Evolutionary conservation across 2,113 vertebrate species (phyloP), one percentile per base, ranked within the genome.

Genomic region (Clupea harengus): DNA sequence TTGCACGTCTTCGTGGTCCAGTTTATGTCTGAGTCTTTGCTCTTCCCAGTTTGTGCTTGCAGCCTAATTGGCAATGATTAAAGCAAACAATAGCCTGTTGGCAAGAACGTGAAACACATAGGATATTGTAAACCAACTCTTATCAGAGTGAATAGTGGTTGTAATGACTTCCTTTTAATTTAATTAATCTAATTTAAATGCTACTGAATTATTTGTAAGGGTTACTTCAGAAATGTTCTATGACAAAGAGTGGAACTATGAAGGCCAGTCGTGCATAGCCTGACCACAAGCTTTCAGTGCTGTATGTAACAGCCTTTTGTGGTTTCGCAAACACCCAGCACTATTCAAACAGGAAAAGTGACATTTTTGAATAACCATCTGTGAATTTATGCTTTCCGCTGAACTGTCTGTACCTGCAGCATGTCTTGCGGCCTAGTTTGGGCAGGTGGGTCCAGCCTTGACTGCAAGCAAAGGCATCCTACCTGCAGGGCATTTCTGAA

Each of bases 341-440:
- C 92, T 88, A 87, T 91, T 88, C 92, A 95, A 96, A 96, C 95
- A 95, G 95, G 95, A 95, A 96, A 96, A 93, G 95, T 96, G 94
- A 95, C 95, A 96, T 96, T 96, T 95, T 92, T 95, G 89, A 94
- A 90, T 93, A 95, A 95, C 94, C 93, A 94, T 93, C 90, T 90
- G 92, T 92, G 91, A 93, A 93, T 93, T 95, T 90, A 90, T 89
- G 91, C 92, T 92, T 90, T 91, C 90, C 89, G 93, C 92, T 92
- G 90, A 92, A 93, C 91, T 95, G 94, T 94, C 95, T 95, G 91
- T 95, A 94, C 95, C 94, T 95, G 95, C 95, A 93, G 92, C 91
- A 88, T 89, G 81, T 82, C 84, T 57, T 84, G 47, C 88, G 83
- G 82, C 90, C 88, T 78, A 89, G 90, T 86, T 89, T 72, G 88